phyloP scores from a whole-genome alignment of 2,797 vertebrate species.

The Lycodopsis pacificus region DNA sequence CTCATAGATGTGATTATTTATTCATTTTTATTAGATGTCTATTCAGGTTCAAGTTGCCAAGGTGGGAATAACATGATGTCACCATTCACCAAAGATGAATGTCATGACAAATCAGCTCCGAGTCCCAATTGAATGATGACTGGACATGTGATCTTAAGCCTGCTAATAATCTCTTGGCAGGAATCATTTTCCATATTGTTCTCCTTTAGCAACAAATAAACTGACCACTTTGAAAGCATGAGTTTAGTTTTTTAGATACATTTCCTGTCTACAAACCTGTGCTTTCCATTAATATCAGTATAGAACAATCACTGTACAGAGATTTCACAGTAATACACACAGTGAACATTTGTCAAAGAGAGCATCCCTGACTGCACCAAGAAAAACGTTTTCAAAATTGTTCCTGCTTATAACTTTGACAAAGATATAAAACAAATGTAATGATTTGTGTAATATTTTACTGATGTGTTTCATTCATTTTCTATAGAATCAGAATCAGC shows the following conservation, averaged over 20 bases:
- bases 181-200: not conserved
- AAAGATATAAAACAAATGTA: not conserved
- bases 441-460: not conserved
- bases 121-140: constrained; percentile 22
- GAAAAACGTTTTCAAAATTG: not conserved
- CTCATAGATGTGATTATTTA: not conserved
- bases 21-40: not conserved
- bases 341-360: not conserved
- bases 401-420: not conserved
- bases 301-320: not conserved
- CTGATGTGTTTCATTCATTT: not conserved
- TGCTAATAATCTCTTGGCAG: not conserved
- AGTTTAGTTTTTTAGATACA: not conserved
- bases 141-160: not conserved
- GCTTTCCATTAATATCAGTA: not conserved
- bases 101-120: constrained; percentile 32
- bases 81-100: not conserved
- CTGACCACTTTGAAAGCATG: not conserved
- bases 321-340: not conserved
- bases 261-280: not conserved
- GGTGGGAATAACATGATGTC: not conserved
- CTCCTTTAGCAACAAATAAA: not conserved
- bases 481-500: not conserved
- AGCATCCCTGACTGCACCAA: not conserved
- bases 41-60: not conserved